Percentiles rank a stretch among this genome's conserved stretches.
phyloP scores from a whole-genome alignment of 2,888 invertebrate genomes.

The Caenorhabditis angaria region DNA sequence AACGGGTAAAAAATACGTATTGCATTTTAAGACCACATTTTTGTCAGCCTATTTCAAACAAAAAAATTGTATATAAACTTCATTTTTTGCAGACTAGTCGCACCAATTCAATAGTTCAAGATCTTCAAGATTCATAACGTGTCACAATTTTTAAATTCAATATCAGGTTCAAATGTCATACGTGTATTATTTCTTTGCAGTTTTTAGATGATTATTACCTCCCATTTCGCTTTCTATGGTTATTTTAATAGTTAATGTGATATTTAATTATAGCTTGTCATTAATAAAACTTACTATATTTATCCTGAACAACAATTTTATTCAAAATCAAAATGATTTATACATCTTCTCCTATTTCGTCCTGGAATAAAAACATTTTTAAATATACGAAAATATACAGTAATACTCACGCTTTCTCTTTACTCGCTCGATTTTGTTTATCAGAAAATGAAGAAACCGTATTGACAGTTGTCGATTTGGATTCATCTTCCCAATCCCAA shows the following conservation, averaged over 20 bases:
- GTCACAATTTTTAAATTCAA: not conserved
- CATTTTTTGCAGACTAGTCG: conserved; percentile 38
- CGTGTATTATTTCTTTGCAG: not conserved
- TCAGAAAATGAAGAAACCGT: conserved; percentile 48
- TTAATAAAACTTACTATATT: too few relatives aligned
- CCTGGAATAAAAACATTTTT: too few relatives aligned
- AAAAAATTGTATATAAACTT: not conserved
- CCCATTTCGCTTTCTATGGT: not conserved
- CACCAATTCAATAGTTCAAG: conserved; percentile 42
- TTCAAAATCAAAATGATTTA: too few relatives aligned
- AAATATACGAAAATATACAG: too few relatives aligned
- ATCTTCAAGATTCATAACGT: conserved; percentile 19
- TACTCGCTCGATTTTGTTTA: conserved; percentile 33
- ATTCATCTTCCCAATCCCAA: conserved; percentile 61
- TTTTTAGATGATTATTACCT: not conserved
- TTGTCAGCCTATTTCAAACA: not conserved
- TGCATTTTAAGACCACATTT: not conserved
- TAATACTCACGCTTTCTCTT: not conserved
- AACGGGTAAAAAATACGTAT: not conserved
- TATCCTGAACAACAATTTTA: too few relatives aligned
- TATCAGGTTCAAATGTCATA: not conserved
- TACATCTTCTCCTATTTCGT: too few relatives aligned
- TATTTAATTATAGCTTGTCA: not conserved
- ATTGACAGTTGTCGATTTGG: conserved; percentile 42
- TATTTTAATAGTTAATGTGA: not conserved